These are phyloP conservation scores for Anagrus nilaparvatae DNA, from an alignment of 1,140 invertebrate genomes.

Conservation along the genomic window DNA sequence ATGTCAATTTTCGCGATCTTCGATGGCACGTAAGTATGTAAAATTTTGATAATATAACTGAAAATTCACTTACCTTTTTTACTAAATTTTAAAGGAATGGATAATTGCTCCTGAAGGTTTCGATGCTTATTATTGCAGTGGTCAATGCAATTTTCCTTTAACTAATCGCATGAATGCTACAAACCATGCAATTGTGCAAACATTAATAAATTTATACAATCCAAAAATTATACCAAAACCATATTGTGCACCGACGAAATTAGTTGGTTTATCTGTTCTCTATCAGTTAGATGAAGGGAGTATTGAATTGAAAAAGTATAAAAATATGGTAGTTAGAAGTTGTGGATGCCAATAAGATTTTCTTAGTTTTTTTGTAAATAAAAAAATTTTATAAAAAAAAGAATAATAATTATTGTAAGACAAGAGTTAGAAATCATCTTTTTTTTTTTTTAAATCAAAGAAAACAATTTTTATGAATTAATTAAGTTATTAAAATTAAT, in stretches of 20 bases:
- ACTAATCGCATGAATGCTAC: conserved; percentile 79
- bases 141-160: conserved; percentile 80
- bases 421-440: too few species aligned
- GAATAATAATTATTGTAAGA: too few species aligned
- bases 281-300: conserved; percentile 76
- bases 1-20: too few species aligned
- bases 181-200: conserved; percentile 88
- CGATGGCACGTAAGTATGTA: too few species aligned
- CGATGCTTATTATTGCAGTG: conserved; percentile 75
- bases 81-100: too few species aligned
- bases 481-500: too few species aligned
- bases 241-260: conserved; percentile 74
- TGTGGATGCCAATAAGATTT: conserved; percentile 84
- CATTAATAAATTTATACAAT: conserved; percentile 68
- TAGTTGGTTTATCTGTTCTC: conserved; percentile 69
- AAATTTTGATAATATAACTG: too few species aligned
- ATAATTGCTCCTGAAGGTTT: conserved; percentile 84
- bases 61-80: too few species aligned
- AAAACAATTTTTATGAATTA: too few species aligned
- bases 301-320: conserved; percentile 78
- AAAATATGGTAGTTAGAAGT: conserved; percentile 83
- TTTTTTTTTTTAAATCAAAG: too few species aligned
- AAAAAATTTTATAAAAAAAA: too few species aligned
- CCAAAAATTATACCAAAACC: conserved; percentile 64
- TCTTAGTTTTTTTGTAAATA: too few species aligned